Conservation (phyloP, 1,140 invertebrate genomes). For the Aphelenchoides fujianensis region DNA sequence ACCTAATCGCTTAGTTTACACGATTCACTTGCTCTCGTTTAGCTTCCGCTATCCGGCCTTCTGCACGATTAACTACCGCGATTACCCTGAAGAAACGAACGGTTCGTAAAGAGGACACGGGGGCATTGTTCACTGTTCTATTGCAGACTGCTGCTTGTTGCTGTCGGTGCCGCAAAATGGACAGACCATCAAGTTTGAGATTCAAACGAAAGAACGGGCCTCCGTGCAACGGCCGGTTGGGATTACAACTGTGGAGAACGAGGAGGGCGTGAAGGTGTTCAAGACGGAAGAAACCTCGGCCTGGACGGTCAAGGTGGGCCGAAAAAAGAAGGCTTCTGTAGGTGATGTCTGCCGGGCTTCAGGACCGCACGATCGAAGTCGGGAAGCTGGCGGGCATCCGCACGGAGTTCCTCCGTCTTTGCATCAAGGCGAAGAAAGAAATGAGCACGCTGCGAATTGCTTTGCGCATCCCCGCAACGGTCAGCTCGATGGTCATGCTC, state of each 20-base stretch:
- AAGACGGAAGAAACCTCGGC: conserved; percentile 52
- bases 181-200: conserved; percentile 40
- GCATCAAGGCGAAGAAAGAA: conserved; percentile 52
- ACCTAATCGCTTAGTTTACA: no score
- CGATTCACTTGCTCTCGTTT: no score
- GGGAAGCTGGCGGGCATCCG: conserved; percentile 30
- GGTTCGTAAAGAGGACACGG: conserved; percentile 19
- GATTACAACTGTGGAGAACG: conserved; percentile 38
- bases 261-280: conserved; percentile 30
- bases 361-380: conserved; percentile 40
- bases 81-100: conserved; percentile 60
- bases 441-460: conserved; percentile 58
- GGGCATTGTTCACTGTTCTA: no score
- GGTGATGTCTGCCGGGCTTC: conserved; percentile 29
- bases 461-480: conserved; percentile 55
- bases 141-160: conserved; percentile 53
- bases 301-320: conserved; percentile 47
- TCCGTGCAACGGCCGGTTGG: conserved; percentile 43
- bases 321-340: not conserved
- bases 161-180: conserved; percentile 40
- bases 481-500: conserved; percentile 42
- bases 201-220: conserved; percentile 34
- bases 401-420: conserved; percentile 45
- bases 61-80: conserved; percentile 48
- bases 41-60: conserved; percentile 54